Conservation (phyloP, 2,797 vertebrate genomes). For the Squalus acanthias region DNA sequence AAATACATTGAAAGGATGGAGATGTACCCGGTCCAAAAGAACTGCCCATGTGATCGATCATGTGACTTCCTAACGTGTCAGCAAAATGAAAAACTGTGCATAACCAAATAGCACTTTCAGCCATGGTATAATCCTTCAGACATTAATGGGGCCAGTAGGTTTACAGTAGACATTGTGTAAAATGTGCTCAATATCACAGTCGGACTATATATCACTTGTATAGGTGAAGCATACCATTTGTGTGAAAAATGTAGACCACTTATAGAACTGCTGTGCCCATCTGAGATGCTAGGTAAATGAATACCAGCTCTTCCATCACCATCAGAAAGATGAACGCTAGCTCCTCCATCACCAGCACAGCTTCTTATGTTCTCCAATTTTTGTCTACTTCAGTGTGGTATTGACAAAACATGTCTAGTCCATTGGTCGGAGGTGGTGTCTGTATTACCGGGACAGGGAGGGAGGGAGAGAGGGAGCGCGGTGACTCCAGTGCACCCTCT, state of each 20-base stretch:
- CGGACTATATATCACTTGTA: background rate
- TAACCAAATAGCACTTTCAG: background rate
- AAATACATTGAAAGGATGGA: background rate
- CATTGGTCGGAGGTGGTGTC: background rate
- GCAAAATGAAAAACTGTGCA: background rate
- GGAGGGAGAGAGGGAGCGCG: background rate
- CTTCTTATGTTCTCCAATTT: background rate
- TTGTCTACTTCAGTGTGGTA: background rate
- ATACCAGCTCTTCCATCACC: background rate
- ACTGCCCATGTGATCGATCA: background rate
- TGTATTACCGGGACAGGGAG: background rate
- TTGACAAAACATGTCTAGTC: background rate
- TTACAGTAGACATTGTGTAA: background rate
- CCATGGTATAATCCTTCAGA: background rate
- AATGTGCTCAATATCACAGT: background rate
- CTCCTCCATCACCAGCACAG: background rate
- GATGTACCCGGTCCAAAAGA: background rate
- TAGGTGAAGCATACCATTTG: background rate
- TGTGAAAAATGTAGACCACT: constrained; percentile 6
- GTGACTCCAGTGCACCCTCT: background rate
- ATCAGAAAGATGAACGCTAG: background rate
- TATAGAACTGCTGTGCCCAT: background rate
- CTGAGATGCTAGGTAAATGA: constrained; percentile 3
- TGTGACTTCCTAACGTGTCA: background rate
- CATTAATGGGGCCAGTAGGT: background rate